Base-by-base conservation (phyloP, 2,888 invertebrate genomes). In the Cheiracanthium punctorium region DNA sequence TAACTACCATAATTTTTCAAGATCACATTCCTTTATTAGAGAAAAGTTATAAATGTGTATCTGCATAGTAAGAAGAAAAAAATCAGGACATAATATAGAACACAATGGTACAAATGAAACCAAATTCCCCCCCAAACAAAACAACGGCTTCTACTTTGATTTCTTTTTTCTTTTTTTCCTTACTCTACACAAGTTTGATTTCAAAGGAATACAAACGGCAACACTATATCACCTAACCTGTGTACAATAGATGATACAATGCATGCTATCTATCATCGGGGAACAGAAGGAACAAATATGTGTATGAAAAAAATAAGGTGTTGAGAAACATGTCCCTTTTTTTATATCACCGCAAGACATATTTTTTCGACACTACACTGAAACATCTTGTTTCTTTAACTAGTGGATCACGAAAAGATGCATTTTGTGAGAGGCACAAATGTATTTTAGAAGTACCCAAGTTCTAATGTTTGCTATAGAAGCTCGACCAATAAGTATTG, bases 141-240 rank as follows among this genome's bases (percentile, higher is more conserved):
- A 24, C 4, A 5, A 24, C 2, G 24, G 20, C 5, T 58, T 58
- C 7, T 58, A 58, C 24, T 58, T 24, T 24, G 58, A 24, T 17
- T 58, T 24, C 24, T 17, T 17, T 24, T 24, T 24, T 2, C 12
- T 24, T 5, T 24, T 17, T 24, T 24, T 17, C 4, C 24, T 17
- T 5, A 5, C 4, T 58, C 48, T 48, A 7, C 48, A 17, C 24
- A 24, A 1, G 24, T 58, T 5, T 5, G 58, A 24, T 20, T 24
- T 58, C 24, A 7, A 24, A 17, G 12, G 20, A 12, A 48, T 32
- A 65, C 41, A 82, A 75, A 72, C 76, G 82, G 72, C 71, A 67
- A 72, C 82, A 82, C 82, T 76, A 76, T 76, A 71, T 82, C 76
- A 77, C 82, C 81, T 64, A 71, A 48, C 64, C 20, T 7, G 17